Base-by-base conservation (phyloP, 1,140 invertebrate species). In the Papilio helenus region DNA sequence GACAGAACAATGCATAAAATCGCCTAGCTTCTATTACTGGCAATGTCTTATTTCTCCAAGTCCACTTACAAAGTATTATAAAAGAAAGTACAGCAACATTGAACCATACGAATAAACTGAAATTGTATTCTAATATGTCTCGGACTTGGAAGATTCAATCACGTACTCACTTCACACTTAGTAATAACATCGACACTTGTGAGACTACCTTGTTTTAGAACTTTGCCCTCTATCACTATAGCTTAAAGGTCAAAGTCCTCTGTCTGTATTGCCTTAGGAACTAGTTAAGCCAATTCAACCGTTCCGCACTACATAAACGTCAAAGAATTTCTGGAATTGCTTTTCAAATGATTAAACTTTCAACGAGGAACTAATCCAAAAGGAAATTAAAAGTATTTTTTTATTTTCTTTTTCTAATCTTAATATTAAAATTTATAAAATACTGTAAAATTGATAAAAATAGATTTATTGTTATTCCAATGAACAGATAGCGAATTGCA, bases 101-200 rank as follows among this genome's bases (percentile, higher is more conserved):
- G 61, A 68, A 29, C 34, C 61, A 68, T 68, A 68, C 61, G 61
- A 68, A 68, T 68, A 29, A 68, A 29, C 61, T 10, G 29, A 68
- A 68, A 68, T 68, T 68, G 61, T 68, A 68, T 68, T 68, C 61
- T 26, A 68, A 68, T 68, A 68, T 68, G 61, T 68, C 61, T 68
- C 26, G 26, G 61, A 68, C 26, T 68, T 29, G 26, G 23, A 68
- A 68, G 61, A 68, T 68, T 68, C 61, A 68, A 29, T 68, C 61
- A 68, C 61, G 61, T 68, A 68, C 61, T 68, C 12, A 68, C 61
- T 68, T 68, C 61, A 68, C 61, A 68, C 61, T 68, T 68, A 68
- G 61, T 29, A 29, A 29, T 68, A 68, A 26, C 61, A 68, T 68
- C 61, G 61, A 68, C 61, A 68, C 61, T 29, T 18, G 23, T 68